These are phyloP conservation scores for Teleopsis dalmanni DNA, from an alignment of 1,140 invertebrate species.

Conservation along the genomic window DNA sequence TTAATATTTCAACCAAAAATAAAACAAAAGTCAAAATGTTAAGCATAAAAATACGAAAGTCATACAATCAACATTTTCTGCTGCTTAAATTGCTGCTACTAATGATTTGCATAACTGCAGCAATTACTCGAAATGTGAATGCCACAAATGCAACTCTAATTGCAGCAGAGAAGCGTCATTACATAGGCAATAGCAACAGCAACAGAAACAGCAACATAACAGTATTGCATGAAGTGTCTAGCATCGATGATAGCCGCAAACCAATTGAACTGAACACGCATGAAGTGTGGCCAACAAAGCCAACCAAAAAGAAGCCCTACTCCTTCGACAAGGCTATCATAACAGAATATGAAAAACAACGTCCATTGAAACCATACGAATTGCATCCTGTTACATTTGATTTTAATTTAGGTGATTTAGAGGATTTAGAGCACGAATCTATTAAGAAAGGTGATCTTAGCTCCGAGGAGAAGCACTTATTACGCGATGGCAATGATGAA, in stretches of 20 bases:
- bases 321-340: slow-evolving; percentile 28
- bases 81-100: too few relatives aligned
- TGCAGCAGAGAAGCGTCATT: too few relatives aligned
- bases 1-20: too few relatives aligned
- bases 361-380: slow-evolving; percentile 29
- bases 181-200: background rate
- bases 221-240: slow-evolving; percentile 31
- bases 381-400: slow-evolving; percentile 39
- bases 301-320: slow-evolving; percentile 35
- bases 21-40: too few relatives aligned
- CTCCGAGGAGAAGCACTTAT: slow-evolving; percentile 9
- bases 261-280: slow-evolving; percentile 29
- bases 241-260: slow-evolving; percentile 9
- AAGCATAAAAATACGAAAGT: too few relatives aligned
- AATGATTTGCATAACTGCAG: too few relatives aligned
- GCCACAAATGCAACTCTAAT: too few relatives aligned
- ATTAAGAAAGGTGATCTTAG: slow-evolving; percentile 11
- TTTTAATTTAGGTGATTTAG: slow-evolving; percentile 38
- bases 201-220: slow-evolving; percentile 27
- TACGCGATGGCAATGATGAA: slow-evolving; percentile 1
- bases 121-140: too few relatives aligned
- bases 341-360: slow-evolving; percentile 30
- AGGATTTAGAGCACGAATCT: slow-evolving; percentile 27
- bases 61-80: too few relatives aligned
- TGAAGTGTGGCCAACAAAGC: slow-evolving; percentile 29